Evolutionary conservation across 1,140 invertebrate genomes (phyloP), one percentile per base, ranked within the genome.

Genomic region (Helicoverpa armigera): DNA sequence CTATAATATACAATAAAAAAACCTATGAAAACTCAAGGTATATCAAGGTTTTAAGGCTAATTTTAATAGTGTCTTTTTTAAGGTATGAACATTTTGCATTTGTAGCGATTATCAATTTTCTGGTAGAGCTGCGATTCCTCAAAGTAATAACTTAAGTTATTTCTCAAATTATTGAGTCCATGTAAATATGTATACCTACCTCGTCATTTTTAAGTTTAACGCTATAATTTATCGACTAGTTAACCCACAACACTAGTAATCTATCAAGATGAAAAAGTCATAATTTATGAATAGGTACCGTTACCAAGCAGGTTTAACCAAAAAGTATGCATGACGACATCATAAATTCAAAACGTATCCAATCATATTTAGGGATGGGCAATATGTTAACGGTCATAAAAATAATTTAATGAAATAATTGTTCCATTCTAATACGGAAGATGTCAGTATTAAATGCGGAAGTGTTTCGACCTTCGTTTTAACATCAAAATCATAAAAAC

Each of bases 401-500:
- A 43, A 35, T 63, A 63, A 31, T 29, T 12, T 35, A 65, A 65
- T 43, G 14, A 56, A 54, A 70, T 7, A 56, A 65, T 65, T 48
- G 12, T 50, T 70, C 50, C 12, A 18, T 51, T 29, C 48, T 10
- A 58, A 72, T 50, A 77, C 80, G 74, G 80, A 77, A 77, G 72
- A 54, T 67, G 29, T 48, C 29, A 50, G 18, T 58, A 23, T 53
- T 2, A 70, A 16, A 81, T 63, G 54, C 80, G 80, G 80, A 81
- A 81, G 74, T 48, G 18, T 12, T 16, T 13, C 35, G 74, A 77
- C 80, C 80, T 81, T 81, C 74, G 16, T 63, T 70, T 51, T 72
- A 31, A 81, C 65, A 77, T 74, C 74, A 72, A 43, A 56, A 67
- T 60, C 73, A 63, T 82, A 75, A 73, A 82, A 84, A 82, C 69